These are phyloP conservation scores for Caenorhabditis remanei DNA, from an alignment of 1,140 invertebrate genomes.

Conservation along the genomic window DNA sequence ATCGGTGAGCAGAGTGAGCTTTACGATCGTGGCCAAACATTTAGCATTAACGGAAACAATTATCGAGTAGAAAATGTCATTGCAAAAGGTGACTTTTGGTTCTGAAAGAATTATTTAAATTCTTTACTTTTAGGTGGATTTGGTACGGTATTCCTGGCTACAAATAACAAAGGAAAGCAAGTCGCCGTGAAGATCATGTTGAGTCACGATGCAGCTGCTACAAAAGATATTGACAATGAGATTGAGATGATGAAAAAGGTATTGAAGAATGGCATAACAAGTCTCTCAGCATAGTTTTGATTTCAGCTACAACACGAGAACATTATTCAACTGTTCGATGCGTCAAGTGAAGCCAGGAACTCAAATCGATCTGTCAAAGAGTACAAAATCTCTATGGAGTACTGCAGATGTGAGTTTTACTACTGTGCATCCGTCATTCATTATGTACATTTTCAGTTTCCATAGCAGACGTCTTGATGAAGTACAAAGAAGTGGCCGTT, in stretches of 20 bases:
- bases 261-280: too few species aligned
- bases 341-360: constrained; percentile 7
- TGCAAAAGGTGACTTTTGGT: neutral
- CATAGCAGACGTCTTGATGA: constrained; percentile 9
- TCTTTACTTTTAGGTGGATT: neutral
- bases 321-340: constrained; percentile 41
- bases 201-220: constrained; percentile 41
- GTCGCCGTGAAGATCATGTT: constrained; percentile 32
- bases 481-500: constrained; percentile 22
- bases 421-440: neutral
- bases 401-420: constrained; percentile 22
- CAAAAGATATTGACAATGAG: constrained; percentile 46
- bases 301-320: constrained; percentile 33
- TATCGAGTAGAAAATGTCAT: constrained; percentile 43
- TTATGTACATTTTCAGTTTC: neutral
- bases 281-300: too few species aligned
- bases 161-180: constrained; percentile 34
- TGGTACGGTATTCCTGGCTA: constrained; percentile 17
- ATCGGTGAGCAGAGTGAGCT: constrained; percentile 41
- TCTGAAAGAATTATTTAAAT: neutral
- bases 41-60: constrained; percentile 37
- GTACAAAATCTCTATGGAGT: constrained; percentile 44
- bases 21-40: constrained; percentile 50
- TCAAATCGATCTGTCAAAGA: constrained; percentile 35
- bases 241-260: constrained; percentile 43